A percentile compares a stretch with the other conserved stretches of the same genome.
phyloP scores from a whole-genome alignment of 2,797 vertebrate genomes.

The Gorsachius magnificus region DNA sequence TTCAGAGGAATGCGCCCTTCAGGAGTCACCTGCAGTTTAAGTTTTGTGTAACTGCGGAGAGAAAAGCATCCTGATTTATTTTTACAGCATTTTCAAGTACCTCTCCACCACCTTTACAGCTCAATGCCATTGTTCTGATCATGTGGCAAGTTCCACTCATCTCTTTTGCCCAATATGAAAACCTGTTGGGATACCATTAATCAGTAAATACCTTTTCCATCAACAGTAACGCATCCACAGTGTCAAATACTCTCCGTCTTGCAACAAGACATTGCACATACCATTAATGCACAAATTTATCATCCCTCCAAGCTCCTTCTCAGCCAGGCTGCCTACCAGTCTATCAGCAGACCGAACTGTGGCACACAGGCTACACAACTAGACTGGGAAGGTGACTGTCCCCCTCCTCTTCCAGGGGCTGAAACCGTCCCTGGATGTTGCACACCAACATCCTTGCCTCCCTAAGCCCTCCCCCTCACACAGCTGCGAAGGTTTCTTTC shows the following conservation, averaged over 20 bases:
- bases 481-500: neutral
- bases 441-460: neutral
- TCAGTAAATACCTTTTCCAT: neutral
- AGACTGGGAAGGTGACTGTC: neutral
- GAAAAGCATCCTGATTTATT: slow-evolving; percentile 3
- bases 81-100: neutral
- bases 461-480: neutral
- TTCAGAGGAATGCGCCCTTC: slow-evolving; percentile 95
- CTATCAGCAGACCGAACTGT: neutral
- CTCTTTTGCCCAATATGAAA: neutral
- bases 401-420: neutral
- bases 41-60: slow-evolving; percentile 82
- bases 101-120: neutral
- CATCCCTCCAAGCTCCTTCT: neutral
- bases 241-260: neutral
- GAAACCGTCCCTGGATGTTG: neutral
- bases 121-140: neutral
- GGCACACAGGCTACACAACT: neutral
- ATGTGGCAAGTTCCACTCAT: neutral
- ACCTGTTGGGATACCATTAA: neutral
- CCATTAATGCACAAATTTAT: neutral
- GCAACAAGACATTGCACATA: neutral
- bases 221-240: neutral
- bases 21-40: slow-evolving; percentile 93
- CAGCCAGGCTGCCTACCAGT: neutral